These are phyloP conservation scores for Pundamilia nyererei DNA, from an alignment of 2,113 vertebrate genomes.

Conservation along the genomic window DNA sequence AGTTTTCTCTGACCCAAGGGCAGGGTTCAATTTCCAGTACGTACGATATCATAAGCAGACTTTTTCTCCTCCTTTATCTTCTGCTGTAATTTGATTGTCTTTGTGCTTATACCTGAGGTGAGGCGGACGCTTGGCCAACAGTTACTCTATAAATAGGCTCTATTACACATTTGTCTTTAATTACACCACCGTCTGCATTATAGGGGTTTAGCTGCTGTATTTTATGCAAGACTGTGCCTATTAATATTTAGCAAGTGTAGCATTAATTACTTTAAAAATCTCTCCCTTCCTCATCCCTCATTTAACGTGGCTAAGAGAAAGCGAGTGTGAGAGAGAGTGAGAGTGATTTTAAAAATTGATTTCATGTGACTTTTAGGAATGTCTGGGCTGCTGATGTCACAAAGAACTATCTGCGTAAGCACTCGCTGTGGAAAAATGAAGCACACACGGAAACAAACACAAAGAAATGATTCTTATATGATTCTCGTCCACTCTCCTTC, in stretches of 20 bases:
- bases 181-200: slow-evolving; percentile 88
- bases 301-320: slow-evolving; percentile 86
- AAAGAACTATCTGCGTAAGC: slow-evolving; percentile 64
- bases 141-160: slow-evolving; percentile 81
- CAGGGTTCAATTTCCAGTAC: slow-evolving; percentile 34
- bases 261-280: slow-evolving; percentile 96
- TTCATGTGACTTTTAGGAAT: slow-evolving; percentile 89
- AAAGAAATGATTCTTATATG: not conserved
- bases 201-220: slow-evolving; percentile 92
- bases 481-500: slow-evolving; percentile 15
- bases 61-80: not conserved
- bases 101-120: slow-evolving; percentile 11
- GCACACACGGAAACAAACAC: slow-evolving; percentile 1
- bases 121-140: slow-evolving; percentile 72
- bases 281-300: slow-evolving; percentile 83
- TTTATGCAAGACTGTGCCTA: slow-evolving; percentile 94
- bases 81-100: not conserved
- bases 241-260: slow-evolving; percentile 98
- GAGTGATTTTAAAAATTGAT: slow-evolving; percentile 86
- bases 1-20: slow-evolving; percentile 24
- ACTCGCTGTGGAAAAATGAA: not conserved
- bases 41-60: not conserved
- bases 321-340: slow-evolving; percentile 66
- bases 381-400: slow-evolving; percentile 81
- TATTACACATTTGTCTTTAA: slow-evolving; percentile 92